Evolutionary conservation across 2,797 vertebrate genomes (phyloP), one percentile per base, ranked within the genome.

Genomic region (Clarias platycephalus): DNA sequence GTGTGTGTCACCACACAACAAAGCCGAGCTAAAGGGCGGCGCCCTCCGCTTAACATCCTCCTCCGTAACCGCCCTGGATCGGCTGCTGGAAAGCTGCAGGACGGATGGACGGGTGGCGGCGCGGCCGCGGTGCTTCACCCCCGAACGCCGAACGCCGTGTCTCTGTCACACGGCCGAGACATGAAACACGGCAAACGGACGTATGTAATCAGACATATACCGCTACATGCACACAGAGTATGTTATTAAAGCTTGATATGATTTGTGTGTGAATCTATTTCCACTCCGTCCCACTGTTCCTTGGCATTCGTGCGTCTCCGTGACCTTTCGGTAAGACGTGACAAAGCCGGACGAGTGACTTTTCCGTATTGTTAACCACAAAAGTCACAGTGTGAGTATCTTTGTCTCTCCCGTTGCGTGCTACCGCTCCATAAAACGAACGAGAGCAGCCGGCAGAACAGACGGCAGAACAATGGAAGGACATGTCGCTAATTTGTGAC

Each of bases 41-140:
- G 90, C 93, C 94, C 93, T 93, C 92, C 92, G 88, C 89, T 93
- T 93, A 91, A 93, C 94, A 93, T 95, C 93, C 93, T 95, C 93
- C 94, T 94, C 87, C 72, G 13, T 82, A 85, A 90, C 92, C 91
- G 79, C 92, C 93, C 88, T 90, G 92, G 91, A 93, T 84, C 92
- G 87, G 82, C 93, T 94, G 91, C 90, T 92, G 91, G 92, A 93
- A 93, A 94, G 88, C 31, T 62, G 20, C 34, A 37, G 49, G 40
- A 60, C 24, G 18, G 75, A 77, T 60, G 28, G 40, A 55, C 4
- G 66, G 77, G 62, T n/a, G 28, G 37, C 20, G n/a, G 66, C 5
- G 58, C 4, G 66, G 68, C 31, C n/a, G 24, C 37, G 12, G 5
- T 7, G 49, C n/a, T 18, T 55, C n/a, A 13, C 71, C 13, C 13